Evolutionary conservation across 2,113 vertebrate genomes (phyloP).

Genomic region (Oreochromis tanganicae): DNA sequence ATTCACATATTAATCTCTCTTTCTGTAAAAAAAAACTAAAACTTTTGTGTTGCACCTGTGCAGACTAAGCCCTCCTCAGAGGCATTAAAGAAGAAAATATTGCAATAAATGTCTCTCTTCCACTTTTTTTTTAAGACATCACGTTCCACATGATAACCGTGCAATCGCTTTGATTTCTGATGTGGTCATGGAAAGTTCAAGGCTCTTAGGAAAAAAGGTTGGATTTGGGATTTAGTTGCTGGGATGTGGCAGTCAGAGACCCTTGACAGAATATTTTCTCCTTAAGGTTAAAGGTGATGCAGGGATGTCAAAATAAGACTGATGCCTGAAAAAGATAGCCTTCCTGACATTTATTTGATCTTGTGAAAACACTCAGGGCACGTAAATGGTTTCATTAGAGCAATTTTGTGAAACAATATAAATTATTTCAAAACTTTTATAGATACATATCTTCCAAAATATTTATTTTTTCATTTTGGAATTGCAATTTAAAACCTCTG

Average conservation of each 20-base stretch:
- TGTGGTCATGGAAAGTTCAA: constrained; percentile 72
- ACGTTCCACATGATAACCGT: constrained; percentile 62
- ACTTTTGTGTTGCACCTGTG: constrained; percentile 46
- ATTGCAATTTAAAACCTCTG: neutral
- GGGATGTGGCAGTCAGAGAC: constrained; percentile 42
- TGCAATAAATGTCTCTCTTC: constrained; percentile 17
- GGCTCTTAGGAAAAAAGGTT: constrained; percentile 37
- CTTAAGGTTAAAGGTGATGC: constrained; percentile 54
- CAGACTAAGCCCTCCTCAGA: neutral
- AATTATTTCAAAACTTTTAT: neutral
- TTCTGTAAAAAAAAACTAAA: fast-evolving
- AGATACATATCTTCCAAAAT: neutral
- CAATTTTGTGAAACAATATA: neutral
- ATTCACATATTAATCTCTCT: neutral
- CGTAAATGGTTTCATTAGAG: constrained; percentile 1
- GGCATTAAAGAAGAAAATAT: constrained; percentile 37
- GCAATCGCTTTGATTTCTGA: constrained; percentile 70
- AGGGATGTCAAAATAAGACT: constrained; percentile 66
- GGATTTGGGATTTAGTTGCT: constrained; percentile 59
- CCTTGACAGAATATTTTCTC: constrained; percentile 45
- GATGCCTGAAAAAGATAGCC: constrained; percentile 38
- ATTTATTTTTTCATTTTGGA: neutral
- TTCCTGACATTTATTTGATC: constrained; percentile 45
- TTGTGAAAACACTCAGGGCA: constrained; percentile 4
- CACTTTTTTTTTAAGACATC: constrained; percentile 40